Evolutionary conservation across 2,797 vertebrate species (phyloP).

Genomic region (Psittacula echo): DNA sequence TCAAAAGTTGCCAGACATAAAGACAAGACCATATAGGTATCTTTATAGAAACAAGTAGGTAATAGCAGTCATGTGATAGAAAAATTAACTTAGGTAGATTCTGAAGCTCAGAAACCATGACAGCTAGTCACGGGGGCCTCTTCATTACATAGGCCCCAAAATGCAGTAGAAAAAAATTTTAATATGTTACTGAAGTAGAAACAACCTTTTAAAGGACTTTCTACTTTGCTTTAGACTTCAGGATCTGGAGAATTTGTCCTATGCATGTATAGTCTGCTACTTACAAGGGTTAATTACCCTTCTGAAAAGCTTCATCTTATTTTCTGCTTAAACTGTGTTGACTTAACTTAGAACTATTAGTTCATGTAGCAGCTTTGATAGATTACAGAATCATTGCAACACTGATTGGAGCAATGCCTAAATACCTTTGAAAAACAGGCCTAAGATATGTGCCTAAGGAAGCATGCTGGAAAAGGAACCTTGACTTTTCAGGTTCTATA

Average conservation of each 20-base stretch:
- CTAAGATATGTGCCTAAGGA: not conserved
- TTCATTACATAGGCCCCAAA: not conserved
- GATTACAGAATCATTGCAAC: conserved; percentile 62
- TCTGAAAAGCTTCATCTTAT: conserved; percentile 20
- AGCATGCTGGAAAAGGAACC: not conserved
- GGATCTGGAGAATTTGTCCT: not conserved
- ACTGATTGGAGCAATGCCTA: conserved; percentile 57
- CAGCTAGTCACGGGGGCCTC: not conserved
- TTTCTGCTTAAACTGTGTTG: conserved; percentile 42
- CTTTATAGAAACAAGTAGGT: not conserved
- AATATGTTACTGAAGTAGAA: not conserved
- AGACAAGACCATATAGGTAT: not conserved
- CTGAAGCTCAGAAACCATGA: not conserved
- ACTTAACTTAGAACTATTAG: conserved; percentile 59
- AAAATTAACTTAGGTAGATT: not conserved
- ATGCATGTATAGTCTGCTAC: not conserved
- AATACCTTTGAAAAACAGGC: conserved; percentile 37
- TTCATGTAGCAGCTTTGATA: conserved; percentile 55
- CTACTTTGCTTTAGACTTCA: not conserved
- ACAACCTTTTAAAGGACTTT: not conserved
- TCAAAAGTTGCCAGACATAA: not conserved
- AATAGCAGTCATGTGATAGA: not conserved
- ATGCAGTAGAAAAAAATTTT: not conserved
- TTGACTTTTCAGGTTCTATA: not conserved
- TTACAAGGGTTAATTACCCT: conserved; percentile 28